These are phyloP conservation scores for Saxidomus purpurata DNA, from an alignment of 1,140 invertebrate species.

Conservation along the genomic window DNA sequence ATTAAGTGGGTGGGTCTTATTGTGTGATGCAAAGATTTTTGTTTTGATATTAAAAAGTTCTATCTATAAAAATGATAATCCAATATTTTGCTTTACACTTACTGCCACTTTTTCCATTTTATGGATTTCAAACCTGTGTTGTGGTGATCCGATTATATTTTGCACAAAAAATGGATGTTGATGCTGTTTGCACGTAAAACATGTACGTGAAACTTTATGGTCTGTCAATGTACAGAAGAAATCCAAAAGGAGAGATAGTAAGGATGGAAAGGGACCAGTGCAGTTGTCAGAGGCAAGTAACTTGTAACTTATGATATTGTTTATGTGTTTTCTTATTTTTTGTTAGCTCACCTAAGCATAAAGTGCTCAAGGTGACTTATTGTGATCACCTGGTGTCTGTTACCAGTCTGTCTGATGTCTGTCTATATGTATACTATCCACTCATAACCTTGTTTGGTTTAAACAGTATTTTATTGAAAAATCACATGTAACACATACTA, in stretches of 20 bases:
- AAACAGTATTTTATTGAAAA: too few relatives aligned
- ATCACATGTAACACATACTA: too few relatives aligned
- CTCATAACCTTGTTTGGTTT: too few relatives aligned
- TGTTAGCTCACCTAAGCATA: background rate
- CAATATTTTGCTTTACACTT: background rate
- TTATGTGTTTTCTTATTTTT: background rate
- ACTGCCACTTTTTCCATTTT: conserved; percentile 37
- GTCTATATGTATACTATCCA: too few relatives aligned
- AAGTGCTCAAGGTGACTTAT: too few relatives aligned
- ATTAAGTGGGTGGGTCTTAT: too few relatives aligned
- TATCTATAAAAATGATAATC: too few relatives aligned
- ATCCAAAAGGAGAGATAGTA: conserved; percentile 37
- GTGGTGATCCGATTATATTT: background rate
- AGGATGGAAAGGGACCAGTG: conserved; percentile 41
- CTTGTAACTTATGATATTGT: background rate
- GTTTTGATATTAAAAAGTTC: too few relatives aligned
- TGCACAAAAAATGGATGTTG: background rate
- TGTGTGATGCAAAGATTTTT: too few relatives aligned
- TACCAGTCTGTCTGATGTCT: too few relatives aligned
- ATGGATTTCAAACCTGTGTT: conserved; percentile 39
- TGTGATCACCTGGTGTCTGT: too few relatives aligned
- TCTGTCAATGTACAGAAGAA: conserved; percentile 11
- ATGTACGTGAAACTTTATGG: conserved; percentile 6
- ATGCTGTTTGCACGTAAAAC: background rate
- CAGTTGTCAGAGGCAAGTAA: conserved; percentile 27